Evolutionary conservation across 2,888 invertebrate genomes (phyloP), one percentile per base, ranked within the genome.

Genomic region (Idaea aversata): DNA sequence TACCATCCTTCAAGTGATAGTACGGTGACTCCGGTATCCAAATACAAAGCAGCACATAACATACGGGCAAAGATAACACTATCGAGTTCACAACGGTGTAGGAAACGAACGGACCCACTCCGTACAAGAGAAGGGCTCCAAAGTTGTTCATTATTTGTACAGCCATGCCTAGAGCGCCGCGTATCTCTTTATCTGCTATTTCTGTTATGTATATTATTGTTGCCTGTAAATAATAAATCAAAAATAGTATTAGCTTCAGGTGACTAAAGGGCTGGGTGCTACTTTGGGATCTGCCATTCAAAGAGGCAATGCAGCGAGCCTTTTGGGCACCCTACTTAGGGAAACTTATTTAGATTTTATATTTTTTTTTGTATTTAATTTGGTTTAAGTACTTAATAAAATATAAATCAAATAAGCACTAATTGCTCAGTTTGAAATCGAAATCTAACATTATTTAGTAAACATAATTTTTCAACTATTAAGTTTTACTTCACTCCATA

Each of bases 11-110:
- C 57, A 95, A 79, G 61, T 95, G 86, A 72, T 91, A 95, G 72
- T 95, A 94, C 1, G 95, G 95, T 0, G 95, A 94, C 75, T 95
- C 95, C 0, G 95, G 95, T 82, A 95, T 91, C 93, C 94, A 94
- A 6, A 87, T 68, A 74, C 94, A 94, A 0, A 88, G 78, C 0
- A 90, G 57, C 61, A 93, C 88, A 67, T 93, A 94, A 25, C 88
- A 69, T 4, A 93, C 73, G 0, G 94, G 94, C 35, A 94, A 83
- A 0, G 89, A 72, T 2, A 93, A 73, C 35, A 94, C 86, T 25
- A 93, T 85, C 34, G 87, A 86, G 84, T 95, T 83, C 70, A 92
- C 66, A 66, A 83, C 76, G 0, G 79, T 84, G 73, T 93, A 93
- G 0, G 93, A 88, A 0, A 93, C 91, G 68, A 93, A 93, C 0